These are phyloP conservation scores for Hypotaenidia philippensis DNA, from an alignment of 2,797 vertebrate species.

Conservation along the genomic window DNA sequence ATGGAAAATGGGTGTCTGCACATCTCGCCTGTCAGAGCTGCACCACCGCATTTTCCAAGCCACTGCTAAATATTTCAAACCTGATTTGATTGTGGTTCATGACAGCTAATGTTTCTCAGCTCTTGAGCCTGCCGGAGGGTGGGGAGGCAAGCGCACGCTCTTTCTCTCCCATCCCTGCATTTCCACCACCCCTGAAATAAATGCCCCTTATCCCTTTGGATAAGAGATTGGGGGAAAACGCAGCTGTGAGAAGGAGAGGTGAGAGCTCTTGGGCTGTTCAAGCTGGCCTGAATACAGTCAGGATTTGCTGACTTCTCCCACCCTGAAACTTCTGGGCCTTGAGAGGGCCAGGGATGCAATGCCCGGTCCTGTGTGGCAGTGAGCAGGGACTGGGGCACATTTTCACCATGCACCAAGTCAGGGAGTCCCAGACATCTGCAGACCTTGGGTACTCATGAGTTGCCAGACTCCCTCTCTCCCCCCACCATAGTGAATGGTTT, in stretches of 20 bases:
- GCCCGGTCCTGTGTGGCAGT: background rate
- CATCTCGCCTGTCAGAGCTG: constrained; percentile 94
- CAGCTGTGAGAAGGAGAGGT: background rate
- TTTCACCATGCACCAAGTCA: constrained; percentile 19
- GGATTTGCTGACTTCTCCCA: background rate
- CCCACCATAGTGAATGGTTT: background rate
- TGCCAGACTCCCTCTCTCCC: background rate
- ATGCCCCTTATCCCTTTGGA: constrained; percentile 55
- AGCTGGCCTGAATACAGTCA: constrained; percentile 8
- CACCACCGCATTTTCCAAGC: constrained; percentile 94
- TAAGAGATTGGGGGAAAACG: constrained; percentile 25
- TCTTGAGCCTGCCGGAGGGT: constrained; percentile 77
- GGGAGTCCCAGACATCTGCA: constrained; percentile 33
- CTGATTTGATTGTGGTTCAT: constrained; percentile 96
- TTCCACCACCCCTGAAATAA: constrained; percentile 40
- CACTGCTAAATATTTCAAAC: constrained; percentile 99
- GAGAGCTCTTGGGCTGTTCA: constrained; percentile 10
- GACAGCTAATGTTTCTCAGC: constrained; percentile 89
- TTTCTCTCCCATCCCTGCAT: constrained; percentile 62
- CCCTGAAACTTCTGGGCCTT: background rate
- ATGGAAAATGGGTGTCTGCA: constrained; percentile 87
- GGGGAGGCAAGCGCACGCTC: constrained; percentile 57
- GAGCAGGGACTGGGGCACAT: background rate
- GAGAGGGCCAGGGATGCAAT: background rate
- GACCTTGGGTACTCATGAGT: constrained; percentile 7